Percentiles rank a stretch among this genome's conserved stretches.
These are phyloP conservation scores for Psittacula cyanocephala DNA, from an alignment of 2,113 vertebrate genomes.

Conservation along the genomic window DNA sequence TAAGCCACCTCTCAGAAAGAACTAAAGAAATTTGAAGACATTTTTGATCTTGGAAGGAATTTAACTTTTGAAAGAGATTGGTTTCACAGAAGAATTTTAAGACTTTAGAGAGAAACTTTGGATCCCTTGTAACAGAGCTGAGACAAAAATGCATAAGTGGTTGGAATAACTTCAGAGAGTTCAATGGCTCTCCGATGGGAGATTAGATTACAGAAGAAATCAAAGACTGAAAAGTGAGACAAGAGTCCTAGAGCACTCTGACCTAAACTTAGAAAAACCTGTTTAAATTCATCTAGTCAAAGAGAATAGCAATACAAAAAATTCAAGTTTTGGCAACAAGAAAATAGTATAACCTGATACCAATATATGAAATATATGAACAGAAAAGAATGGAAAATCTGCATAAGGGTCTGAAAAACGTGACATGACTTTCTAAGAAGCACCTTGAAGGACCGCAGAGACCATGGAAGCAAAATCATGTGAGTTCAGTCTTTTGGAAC, in stretches of 20 bases:
- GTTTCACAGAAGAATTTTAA: neutral
- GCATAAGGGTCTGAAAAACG: neutral
- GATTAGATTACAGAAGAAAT: conserved; percentile 6
- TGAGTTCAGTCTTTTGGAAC: neutral
- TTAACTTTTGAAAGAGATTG: neutral
- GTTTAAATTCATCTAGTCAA: neutral
- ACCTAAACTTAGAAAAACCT: neutral
- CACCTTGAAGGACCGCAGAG: neutral
- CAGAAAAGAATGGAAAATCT: neutral
- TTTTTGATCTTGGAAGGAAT: neutral
- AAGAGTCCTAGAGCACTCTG: neutral
- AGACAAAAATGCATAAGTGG: neutral
- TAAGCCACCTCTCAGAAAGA: neutral
- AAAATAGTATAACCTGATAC: neutral
- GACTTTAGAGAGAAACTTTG: neutral
- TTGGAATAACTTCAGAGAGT: conserved; percentile 1
- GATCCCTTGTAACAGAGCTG: neutral
- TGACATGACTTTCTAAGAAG: neutral
- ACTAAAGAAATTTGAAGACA: neutral
- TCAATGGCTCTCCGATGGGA: neutral
- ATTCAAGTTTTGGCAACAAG: neutral
- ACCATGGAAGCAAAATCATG: neutral
- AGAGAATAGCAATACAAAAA: neutral
- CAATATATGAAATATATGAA: neutral
- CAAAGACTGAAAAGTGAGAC: conserved; percentile 3